Base-by-base conservation (phyloP, 2,113 vertebrate species). In the Etheostoma spectabile region DNA sequence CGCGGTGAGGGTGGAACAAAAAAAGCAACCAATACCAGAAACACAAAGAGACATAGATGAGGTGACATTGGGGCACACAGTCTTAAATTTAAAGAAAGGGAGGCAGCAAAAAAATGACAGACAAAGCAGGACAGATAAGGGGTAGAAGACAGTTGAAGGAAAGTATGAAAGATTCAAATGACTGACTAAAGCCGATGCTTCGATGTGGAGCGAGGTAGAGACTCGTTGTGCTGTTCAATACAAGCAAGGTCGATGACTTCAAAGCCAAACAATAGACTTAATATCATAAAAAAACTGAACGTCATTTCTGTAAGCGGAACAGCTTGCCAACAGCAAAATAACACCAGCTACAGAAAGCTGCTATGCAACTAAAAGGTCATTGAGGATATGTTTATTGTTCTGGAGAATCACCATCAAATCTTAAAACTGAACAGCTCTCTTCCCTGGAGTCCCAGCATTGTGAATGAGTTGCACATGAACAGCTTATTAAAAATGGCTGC, bases 21-120 rank as follows among this genome's bases (percentile, higher is more conserved):
- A 51, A 75, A 65, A 73, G 60, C 49, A 63, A 66, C 38, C 38
- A 79, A 48, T 7, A 24, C 14, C 61, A 77, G 33, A 52, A 35
- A 80, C 70, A 71, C 60, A 82, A 74, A 65, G 59, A 56, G 30
- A 52, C 4, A 48, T 13, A 71, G 64, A 77, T 22, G 22, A 77
- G 51, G 63, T 72, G 70, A 66, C 45, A 46, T 1, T 4, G 57
- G 14, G 55, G 8, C 56, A n/a, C 45, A 45, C 38, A 14, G 56
- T 75, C 62, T 42, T 48, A 46, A 57, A 78, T 78, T 46, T 49
- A 63, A 71, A 63, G 46, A 80, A 69, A 76, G 12, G 7, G 51
- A 65, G 13, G 49, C 11, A 33, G 60, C 2, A 11, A 46, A 55
- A 30, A 30, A 49, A 51, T 2, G 27, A 60, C 8, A 27, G 27